These are phyloP conservation scores for Drosophila kanekoi DNA, from an alignment of 2,888 invertebrate genomes.

Conservation along the genomic window DNA sequence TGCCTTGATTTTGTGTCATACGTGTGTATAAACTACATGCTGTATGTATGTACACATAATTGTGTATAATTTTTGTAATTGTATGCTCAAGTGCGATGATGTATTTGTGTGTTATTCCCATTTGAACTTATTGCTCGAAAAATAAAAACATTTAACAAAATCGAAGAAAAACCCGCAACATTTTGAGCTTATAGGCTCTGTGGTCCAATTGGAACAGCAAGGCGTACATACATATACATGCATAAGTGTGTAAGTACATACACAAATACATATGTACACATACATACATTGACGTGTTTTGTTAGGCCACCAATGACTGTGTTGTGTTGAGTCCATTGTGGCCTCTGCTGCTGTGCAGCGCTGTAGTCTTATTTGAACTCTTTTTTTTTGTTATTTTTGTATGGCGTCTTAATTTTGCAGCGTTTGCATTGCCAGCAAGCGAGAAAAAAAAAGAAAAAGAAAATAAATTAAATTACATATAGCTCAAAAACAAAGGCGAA, in stretches of 20 bases:
- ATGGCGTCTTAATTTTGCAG: slow-evolving; percentile 48
- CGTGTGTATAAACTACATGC: slow-evolving; percentile 50
- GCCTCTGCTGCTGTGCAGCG: slow-evolving; percentile 50
- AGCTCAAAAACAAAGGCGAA: slow-evolving; percentile 32
- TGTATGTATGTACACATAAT: slow-evolving; percentile 30
- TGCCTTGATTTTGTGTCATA: slow-evolving; percentile 63
- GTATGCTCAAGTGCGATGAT: slow-evolving; percentile 22
- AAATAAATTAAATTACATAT: slow-evolving; percentile 14
- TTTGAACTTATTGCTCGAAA: slow-evolving; percentile 1
- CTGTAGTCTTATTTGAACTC: slow-evolving; percentile 34
- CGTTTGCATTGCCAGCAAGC: slow-evolving; percentile 9
- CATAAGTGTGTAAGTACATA: slow-evolving; percentile 19
- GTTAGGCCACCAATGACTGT: slow-evolving; percentile 38
- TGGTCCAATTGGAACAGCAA: slow-evolving; percentile 55
- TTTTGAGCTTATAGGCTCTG: slow-evolving; percentile 21
- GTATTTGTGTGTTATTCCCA: slow-evolving; percentile 17
- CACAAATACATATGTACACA: slow-evolving; percentile 11
- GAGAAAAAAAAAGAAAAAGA: slow-evolving; percentile 2
- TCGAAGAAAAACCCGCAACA: slow-evolving; percentile 19
- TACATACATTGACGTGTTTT: slow-evolving; percentile 40
- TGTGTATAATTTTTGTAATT: slow-evolving; percentile 33
- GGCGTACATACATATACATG: slow-evolving; percentile 25
- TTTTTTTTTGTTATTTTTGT: slow-evolving; percentile 23
- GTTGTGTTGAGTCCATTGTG: slow-evolving; percentile 54
- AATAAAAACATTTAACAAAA: slow-evolving; percentile 2